These are phyloP conservation scores for Laticauda laticaudata DNA, from an alignment of 2,113 vertebrate genomes.

Conservation along the genomic window DNA sequence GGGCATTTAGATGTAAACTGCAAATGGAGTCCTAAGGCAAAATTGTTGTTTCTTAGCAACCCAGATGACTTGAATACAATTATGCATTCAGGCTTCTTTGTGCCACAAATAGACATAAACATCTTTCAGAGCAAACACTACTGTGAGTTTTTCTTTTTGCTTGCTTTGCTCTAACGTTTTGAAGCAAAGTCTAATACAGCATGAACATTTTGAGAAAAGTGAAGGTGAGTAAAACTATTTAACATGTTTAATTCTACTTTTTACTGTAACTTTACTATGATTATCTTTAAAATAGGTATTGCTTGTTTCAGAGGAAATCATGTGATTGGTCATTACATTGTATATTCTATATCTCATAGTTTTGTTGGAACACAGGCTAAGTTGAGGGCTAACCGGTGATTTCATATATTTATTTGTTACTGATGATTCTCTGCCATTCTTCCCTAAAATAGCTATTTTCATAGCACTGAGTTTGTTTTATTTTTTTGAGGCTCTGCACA, in stretches of 20 bases:
- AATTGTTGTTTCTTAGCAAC: slow-evolving; percentile 68
- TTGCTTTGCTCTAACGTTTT: slow-evolving; percentile 16
- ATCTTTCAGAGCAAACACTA: slow-evolving; percentile 24
- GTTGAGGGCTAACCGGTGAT: not conserved
- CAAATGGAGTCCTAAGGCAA: slow-evolving; percentile 58
- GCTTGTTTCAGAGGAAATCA: not conserved
- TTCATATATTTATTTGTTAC: not conserved
- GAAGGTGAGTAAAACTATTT: slow-evolving; percentile 39
- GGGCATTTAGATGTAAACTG: slow-evolving; percentile 38
- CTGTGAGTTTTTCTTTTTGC: slow-evolving; percentile 34
- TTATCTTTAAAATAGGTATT: not conserved
- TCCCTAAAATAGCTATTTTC: not conserved
- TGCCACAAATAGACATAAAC: slow-evolving; percentile 42
- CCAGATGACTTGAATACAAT: slow-evolving; percentile 38
- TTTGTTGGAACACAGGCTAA: not conserved
- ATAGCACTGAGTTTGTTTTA: not conserved
- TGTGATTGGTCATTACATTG: not conserved
- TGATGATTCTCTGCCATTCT: not conserved
- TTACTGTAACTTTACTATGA: not conserved
- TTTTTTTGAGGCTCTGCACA: not conserved
- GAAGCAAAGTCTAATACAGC: not conserved
- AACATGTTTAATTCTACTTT: not conserved
- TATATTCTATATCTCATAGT: not conserved
- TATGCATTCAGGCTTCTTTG: slow-evolving; percentile 45
- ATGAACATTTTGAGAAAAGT: slow-evolving; percentile 19